phyloP scores from a whole-genome alignment of 2,888 invertebrate genomes.

The Thecophora atra region DNA sequence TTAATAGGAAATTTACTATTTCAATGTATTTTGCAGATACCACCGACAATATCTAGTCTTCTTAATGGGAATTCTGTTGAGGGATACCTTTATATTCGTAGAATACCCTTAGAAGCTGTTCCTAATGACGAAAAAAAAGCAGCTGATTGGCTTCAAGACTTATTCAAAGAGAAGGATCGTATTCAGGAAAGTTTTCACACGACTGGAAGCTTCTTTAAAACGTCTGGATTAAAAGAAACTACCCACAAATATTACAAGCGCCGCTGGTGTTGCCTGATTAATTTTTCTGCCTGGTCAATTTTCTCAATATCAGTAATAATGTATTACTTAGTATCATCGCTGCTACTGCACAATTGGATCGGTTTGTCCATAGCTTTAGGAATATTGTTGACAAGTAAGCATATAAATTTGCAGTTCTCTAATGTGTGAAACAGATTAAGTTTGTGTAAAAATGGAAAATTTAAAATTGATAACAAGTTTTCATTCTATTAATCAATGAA shows the following conservation, averaged over 20 bases:
- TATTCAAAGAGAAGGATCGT: constrained; percentile 82
- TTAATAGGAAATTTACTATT: too few species aligned
- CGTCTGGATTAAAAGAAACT: constrained; percentile 76
- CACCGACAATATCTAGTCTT: constrained; percentile 82
- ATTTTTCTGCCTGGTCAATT: constrained; percentile 74
- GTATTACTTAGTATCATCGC: constrained; percentile 56
- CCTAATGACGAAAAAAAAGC: constrained; percentile 78
- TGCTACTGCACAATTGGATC: constrained; percentile 68
- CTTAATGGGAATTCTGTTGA: constrained; percentile 77
- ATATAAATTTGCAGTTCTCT: constrained; percentile 43
- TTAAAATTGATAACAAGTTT: too few species aligned
- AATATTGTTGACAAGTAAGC: constrained; percentile 82
- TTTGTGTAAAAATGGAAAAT: too few species aligned
- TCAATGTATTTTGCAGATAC: constrained; percentile 63
- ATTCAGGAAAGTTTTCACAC: constrained; percentile 65
- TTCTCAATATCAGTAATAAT: constrained; percentile 56
- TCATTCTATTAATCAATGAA: too few species aligned
- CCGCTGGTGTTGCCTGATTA: constrained; percentile 75
- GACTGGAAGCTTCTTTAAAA: constrained; percentile 79
- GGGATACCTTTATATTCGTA: constrained; percentile 80
- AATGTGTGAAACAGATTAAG: too few species aligned
- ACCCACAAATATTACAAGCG: constrained; percentile 71
- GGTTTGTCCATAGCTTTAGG: constrained; percentile 56
- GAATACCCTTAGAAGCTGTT: constrained; percentile 83
- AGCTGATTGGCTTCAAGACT: constrained; percentile 82